A percentile compares a stretch with the other conserved stretches of the same genome.
phyloP scores from a whole-genome alignment of 1,140 invertebrate species.

The Acyrthosiphon pisum region DNA sequence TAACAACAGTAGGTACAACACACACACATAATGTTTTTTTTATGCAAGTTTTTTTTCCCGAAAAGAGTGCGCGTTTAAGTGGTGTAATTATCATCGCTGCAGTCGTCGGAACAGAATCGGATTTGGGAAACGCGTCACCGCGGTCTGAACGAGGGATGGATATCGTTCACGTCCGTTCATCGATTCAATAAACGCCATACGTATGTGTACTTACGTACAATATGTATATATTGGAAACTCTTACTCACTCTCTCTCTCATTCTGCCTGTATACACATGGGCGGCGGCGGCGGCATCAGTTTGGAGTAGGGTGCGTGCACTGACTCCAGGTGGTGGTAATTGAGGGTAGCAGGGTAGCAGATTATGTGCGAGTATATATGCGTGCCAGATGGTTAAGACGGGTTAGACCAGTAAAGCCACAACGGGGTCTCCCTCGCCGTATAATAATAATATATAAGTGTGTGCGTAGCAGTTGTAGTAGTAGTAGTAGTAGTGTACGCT shows the following conservation, averaged over 20 bases:
- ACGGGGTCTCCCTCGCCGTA: conserved; percentile 13
- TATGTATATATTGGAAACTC: background rate
- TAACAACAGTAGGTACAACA: background rate
- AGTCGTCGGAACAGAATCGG: background rate
- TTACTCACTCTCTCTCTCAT: background rate
- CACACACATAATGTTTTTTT: background rate
- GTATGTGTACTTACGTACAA: background rate
- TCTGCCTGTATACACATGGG: background rate
- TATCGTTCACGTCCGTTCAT: background rate
- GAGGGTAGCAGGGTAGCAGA: conserved; percentile 36
- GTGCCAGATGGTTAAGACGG: conserved; percentile 56
- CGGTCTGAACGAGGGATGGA: background rate
- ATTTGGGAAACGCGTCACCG: conserved; percentile 6
- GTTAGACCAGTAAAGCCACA: conserved; percentile 54
- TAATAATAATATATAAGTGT: background rate
- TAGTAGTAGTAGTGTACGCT: background rate
- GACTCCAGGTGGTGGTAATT: conserved; percentile 57
- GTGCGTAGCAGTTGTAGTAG: background rate
- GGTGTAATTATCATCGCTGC: background rate
- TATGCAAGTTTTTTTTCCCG: background rate
- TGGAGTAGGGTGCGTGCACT: background rate
- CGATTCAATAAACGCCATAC: conserved; percentile 41
- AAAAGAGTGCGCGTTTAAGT: background rate
- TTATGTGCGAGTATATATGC: background rate
- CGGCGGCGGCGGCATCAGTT: background rate